Conservation (phyloP, 1,140 invertebrate species). For the Drosophila bocqueti region DNA sequence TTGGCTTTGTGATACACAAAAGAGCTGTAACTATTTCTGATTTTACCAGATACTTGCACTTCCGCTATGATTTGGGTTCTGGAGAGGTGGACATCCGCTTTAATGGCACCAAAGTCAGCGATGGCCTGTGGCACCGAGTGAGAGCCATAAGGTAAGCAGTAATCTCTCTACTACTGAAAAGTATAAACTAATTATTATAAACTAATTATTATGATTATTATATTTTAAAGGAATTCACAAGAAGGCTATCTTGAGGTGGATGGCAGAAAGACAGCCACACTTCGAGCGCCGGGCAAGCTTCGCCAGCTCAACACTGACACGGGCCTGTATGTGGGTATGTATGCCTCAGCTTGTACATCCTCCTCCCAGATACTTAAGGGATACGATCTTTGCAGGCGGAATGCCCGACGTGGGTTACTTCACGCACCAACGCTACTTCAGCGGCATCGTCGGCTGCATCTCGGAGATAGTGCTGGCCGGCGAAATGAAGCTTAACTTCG, state of each 20-base stretch:
- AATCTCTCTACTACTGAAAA: neutral
- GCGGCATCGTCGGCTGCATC: slow-evolving; percentile 92
- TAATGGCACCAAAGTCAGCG: slow-evolving; percentile 94
- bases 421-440: slow-evolving; percentile 89
- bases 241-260: slow-evolving; percentile 94
- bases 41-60: slow-evolving; percentile 85
- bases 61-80: slow-evolving; percentile 90
- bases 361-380: neutral
- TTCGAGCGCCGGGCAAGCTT: slow-evolving; percentile 92
- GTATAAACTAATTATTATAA: neutral
- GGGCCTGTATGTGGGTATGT: slow-evolving; percentile 93
- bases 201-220: neutral
- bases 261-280: slow-evolving; percentile 90
- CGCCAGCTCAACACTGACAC: slow-evolving; percentile 94
- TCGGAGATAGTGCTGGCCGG: slow-evolving; percentile 91
- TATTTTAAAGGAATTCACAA: slow-evolving; percentile 90
- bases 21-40: neutral
- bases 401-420: slow-evolving; percentile 89
- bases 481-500: slow-evolving; percentile 88
- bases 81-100: slow-evolving; percentile 92
- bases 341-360: neutral
- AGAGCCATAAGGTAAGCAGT: slow-evolving; percentile 92
- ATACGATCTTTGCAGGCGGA: slow-evolving; percentile 87
- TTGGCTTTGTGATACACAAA: no score
- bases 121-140: slow-evolving; percentile 96